These are phyloP conservation scores for Sarcophaga variegata DNA, from an alignment of 2,888 invertebrate species.

Conservation along the genomic window DNA sequence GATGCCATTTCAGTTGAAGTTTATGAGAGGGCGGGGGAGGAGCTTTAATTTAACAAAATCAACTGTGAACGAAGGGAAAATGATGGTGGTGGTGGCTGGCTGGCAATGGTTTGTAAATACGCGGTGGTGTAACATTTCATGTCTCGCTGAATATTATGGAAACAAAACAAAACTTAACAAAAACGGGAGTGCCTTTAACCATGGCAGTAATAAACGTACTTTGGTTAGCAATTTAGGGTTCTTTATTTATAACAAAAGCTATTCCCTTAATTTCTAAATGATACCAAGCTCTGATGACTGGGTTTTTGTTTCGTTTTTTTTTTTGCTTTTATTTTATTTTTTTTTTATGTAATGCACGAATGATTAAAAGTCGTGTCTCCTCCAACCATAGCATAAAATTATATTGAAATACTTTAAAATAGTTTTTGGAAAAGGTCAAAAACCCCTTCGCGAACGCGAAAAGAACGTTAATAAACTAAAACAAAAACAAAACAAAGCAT, in stretches of 20 bases:
- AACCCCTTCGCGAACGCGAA: slow-evolving; percentile 18
- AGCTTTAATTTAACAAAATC: not conserved
- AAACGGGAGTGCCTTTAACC: slow-evolving; percentile 58
- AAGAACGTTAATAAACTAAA: slow-evolving; percentile 13
- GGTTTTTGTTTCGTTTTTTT: not conserved
- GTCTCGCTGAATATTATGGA: slow-evolving; percentile 11
- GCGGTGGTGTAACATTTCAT: slow-evolving; percentile 3
- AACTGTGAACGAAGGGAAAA: not conserved
- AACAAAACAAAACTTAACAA: not conserved
- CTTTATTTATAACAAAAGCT: slow-evolving; percentile 19
- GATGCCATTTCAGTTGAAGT: not conserved
- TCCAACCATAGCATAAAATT: not conserved
- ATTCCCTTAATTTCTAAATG: not conserved
- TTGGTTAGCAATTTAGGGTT: slow-evolving; percentile 45
- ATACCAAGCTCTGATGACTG: not conserved
- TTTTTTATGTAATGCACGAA: slow-evolving; percentile 65
- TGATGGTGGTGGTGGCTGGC: not conserved
- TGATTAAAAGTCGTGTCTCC: slow-evolving; percentile 61
- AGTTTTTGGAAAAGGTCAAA: slow-evolving; percentile 45
- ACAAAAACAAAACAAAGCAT: not conserved
- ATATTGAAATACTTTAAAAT: not conserved
- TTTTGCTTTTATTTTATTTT: slow-evolving; percentile 1
- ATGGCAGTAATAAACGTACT: slow-evolving; percentile 21
- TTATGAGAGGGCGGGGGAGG: too few relatives aligned
- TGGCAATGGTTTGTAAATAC: not conserved